These are phyloP conservation scores for Equus quagga DNA, from an alignment of 2,113 vertebrate species.

Conservation along the genomic window DNA sequence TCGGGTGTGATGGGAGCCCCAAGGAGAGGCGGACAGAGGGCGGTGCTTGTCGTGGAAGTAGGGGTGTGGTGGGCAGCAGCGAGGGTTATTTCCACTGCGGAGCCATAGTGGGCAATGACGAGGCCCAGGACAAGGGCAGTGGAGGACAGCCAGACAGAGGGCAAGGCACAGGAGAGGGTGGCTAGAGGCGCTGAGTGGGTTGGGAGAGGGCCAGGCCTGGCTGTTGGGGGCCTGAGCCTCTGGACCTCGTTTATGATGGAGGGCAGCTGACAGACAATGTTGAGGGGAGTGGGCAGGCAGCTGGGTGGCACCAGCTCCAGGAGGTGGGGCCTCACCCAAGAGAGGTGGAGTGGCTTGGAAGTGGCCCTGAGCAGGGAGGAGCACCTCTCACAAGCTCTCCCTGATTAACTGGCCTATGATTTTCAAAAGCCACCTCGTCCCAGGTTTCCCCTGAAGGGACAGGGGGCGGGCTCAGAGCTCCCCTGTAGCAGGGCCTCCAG, in stretches of 20 bases:
- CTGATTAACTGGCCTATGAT: background rate
- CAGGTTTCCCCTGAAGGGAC: background rate
- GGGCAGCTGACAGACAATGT: background rate
- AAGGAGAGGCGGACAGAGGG: background rate
- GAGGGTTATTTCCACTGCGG: no score
- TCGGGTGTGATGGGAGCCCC: background rate
- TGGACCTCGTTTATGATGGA: background rate
- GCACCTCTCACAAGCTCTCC: no score
- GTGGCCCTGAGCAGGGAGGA: background rate
- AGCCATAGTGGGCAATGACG: background rate
- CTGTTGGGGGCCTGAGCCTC: background rate
- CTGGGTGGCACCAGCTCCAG: background rate
- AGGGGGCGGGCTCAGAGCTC: background rate
- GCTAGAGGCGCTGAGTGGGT: background rate
- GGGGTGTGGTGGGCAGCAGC: background rate
- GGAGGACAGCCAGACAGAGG: background rate
- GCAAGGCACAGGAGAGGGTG: background rate
- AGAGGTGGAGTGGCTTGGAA: background rate
- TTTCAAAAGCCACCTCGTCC: background rate
- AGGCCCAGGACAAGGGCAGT: background rate
- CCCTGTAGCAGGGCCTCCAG: no score
- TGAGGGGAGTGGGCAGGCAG: background rate
- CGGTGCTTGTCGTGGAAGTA: accelerated
- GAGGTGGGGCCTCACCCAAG: background rate
- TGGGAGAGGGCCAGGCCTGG: background rate